Evolutionary conservation across 1,140 invertebrate genomes (phyloP).

Genomic region (Amyelois transitella): DNA sequence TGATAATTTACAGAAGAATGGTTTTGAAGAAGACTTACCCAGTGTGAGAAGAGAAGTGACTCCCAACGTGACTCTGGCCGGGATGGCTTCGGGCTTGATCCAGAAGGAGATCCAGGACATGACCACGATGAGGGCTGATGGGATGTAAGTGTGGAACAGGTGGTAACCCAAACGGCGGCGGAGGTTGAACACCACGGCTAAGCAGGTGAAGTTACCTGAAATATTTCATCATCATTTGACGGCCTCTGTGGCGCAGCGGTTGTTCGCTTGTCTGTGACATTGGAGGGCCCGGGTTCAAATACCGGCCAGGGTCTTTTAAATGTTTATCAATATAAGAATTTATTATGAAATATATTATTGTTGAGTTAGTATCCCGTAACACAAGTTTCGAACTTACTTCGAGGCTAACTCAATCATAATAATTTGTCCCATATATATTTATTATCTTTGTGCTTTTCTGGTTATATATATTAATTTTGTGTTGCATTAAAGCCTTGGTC

Average conservation of each 20-base stretch:
- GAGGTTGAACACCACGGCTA: slow-evolving; percentile 90
- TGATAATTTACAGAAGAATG: background rate
- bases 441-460: background rate
- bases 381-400: no score
- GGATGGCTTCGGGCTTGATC: slow-evolving; percentile 94
- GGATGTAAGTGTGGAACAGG: slow-evolving; percentile 93
- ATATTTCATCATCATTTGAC: no score
- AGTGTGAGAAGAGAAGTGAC: slow-evolving; percentile 89
- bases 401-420: no score
- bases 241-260: no score
- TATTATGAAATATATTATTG: no score
- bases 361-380: no score
- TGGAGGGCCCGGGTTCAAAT: no score
- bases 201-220: slow-evolving; percentile 89
- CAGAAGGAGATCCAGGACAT: slow-evolving; percentile 97
- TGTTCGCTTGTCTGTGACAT: no score
- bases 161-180: slow-evolving; percentile 89
- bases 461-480: background rate
- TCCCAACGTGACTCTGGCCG: slow-evolving; percentile 85
- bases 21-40: slow-evolving; percentile 71
- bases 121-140: slow-evolving; percentile 91
- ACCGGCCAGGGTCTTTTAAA: background rate
- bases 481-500: no score
- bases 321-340: background rate
- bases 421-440: no score